These are phyloP conservation scores for Prunella strophiata DNA, from an alignment of 2,797 vertebrate genomes.

Conservation along the genomic window DNA sequence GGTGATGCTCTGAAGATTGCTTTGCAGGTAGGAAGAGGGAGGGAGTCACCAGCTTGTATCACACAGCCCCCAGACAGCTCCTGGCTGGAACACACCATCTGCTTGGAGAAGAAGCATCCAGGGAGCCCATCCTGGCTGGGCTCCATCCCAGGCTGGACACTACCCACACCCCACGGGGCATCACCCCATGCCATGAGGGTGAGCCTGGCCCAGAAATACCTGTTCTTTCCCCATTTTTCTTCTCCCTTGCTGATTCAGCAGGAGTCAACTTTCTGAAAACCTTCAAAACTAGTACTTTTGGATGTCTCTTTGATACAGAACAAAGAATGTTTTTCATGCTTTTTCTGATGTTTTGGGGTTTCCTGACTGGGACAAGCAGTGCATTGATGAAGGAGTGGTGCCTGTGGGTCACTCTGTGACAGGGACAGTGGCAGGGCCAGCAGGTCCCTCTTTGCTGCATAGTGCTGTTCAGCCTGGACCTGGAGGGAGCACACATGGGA, in stretches of 20 bases:
- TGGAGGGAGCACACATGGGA: neutral
- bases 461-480: neutral
- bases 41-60: neutral
- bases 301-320: neutral
- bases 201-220: neutral
- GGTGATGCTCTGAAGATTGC: neutral
- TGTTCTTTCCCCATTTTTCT: neutral
- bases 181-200: rapidly evolving
- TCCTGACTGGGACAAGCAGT: neutral
- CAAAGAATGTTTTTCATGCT: neutral
- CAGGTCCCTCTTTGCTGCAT: neutral
- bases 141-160: neutral
- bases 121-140: neutral
- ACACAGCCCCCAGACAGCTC: neutral
- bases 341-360: neutral
- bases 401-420: neutral
- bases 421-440: neutral
- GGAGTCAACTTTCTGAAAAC: neutral
- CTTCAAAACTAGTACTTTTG: neutral
- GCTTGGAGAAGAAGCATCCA: neutral
- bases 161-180: rapidly evolving
- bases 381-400: neutral
- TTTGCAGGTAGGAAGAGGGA: neutral
- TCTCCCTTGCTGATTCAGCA: neutral
- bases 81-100: neutral